Conservation (phyloP, 2,888 invertebrate genomes). For the Peribatodes rhomboidaria region DNA sequence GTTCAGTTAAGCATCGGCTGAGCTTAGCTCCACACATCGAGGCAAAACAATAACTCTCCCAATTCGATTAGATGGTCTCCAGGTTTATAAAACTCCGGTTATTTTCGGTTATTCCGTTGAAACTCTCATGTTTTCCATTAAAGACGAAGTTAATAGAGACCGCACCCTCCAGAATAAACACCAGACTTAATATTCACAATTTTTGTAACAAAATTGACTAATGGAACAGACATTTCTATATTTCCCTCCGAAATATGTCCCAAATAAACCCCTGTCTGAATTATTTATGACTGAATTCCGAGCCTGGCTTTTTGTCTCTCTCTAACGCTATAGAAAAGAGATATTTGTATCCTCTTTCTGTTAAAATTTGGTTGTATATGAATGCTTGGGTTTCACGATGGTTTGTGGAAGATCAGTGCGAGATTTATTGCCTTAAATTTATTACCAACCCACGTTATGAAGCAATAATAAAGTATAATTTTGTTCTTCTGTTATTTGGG, state of each 20-base stretch:
- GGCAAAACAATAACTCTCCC: too few species aligned
- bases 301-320: constrained; percentile 13
- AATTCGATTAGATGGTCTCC: too few species aligned
- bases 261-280: constrained; percentile 41
- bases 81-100: background rate
- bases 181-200: constrained; percentile 15
- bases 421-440: constrained; percentile 25
- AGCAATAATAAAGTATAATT: constrained; percentile 17
- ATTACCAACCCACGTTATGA: constrained; percentile 14
- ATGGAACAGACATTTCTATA: constrained; percentile 39
- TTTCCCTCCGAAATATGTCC: constrained; percentile 37
- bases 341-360: constrained; percentile 13
- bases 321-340: constrained; percentile 14
- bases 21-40: too few species aligned
- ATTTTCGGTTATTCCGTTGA: background rate
- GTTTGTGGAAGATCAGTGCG: constrained; percentile 21
- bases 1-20: too few species aligned
- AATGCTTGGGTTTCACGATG: constrained; percentile 17
- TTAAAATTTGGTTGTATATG: constrained; percentile 17
- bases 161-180: constrained; percentile 8
- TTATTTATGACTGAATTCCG: constrained; percentile 39
- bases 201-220: constrained; percentile 37
- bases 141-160: constrained; percentile 7
- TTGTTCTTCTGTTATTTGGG: constrained; percentile 1
- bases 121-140: background rate